Evolutionary conservation across 2,113 vertebrate genomes (phyloP), one percentile per base, ranked within the genome.

Genomic region (Dipodomys merriami): DNA sequence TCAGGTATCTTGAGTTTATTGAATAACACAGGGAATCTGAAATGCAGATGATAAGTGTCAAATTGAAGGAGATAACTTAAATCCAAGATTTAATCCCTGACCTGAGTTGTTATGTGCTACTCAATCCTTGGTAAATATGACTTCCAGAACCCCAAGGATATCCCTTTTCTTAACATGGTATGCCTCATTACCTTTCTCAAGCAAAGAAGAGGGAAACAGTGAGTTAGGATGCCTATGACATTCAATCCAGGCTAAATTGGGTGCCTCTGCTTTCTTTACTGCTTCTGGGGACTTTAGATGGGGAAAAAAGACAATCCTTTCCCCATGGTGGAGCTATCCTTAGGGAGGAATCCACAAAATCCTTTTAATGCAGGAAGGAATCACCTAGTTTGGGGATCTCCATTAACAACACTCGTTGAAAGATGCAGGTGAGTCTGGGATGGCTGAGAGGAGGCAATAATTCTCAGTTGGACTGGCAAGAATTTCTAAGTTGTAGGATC

Each of bases 371-470:
- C 1, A 46, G 53, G 29, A 91, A 18, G n/a, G 25, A 71, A 30
- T 22, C 5, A 25, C 39, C 53, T 1, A 2, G 23, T 62, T 68
- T 22, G 29, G 8, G 10, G 29, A 15, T 49, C 6, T 5, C 27
- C 29, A 71, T 18, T 3, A 60, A 60, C 29, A 65, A 53, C 71
- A 69, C 23, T 86, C 87, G 44, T 30, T 12, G 18, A 46, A 86
- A 49, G 49, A 53, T 29, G 44, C 57, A 60, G 11, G 18, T 15
- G 12, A 60, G 57, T 60, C 49, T 79, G 30, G 2, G 6, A 33
- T n/a, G 60, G 20, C 19, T 12, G 5, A 29, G 1, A 8, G 1
- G 7, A 30, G 2, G 5, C 19, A 68, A 67, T 27, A 60, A 1
- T 13, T 73, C 15, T 87, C 44, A 39, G 5, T 8, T 53, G n/a